Evolutionary conservation across 2,888 invertebrate genomes (phyloP), one percentile per base, ranked within the genome.

Genomic region (Melieria omissa): DNA sequence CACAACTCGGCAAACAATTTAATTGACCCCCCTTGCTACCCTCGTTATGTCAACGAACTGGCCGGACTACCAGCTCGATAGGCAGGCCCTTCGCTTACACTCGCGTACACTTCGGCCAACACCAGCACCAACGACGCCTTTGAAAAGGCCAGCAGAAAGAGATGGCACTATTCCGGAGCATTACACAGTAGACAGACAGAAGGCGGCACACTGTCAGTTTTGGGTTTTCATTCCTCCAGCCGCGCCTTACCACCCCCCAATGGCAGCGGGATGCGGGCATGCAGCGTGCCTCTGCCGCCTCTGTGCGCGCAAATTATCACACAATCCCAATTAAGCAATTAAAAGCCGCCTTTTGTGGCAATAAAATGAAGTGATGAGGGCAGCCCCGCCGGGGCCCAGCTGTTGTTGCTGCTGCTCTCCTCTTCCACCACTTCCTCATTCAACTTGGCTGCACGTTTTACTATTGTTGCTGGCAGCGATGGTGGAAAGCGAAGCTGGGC

Each of bases 261-360:
- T 29, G 29, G 29, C 29, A 29, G 29, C 29, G 29, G 29, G 29
- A 29, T 29, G 29, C 29, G 29, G 3, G 29, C 29, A 29, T 29
- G 29, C 29, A 29, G 29, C 29, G 29, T 29, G 1, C 29, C 29
- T 29, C 29, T 29, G 29, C 29, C 29, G 29, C 29, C 29, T 29
- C 29, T 1, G 29, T 29, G 75, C 73, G 64, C 74, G 77, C 74
- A 76, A 82, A 77, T 78, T 78, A 78, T 73, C 76, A 75, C 73
- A 73, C 73, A 74, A 79, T 82, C 77, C 79, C 84, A 83, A 84
- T 84, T 84, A 83, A 81, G 84, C 85, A 84, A 84, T 84, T 85
- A 84, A 83, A 83, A 82, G 78, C 77, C 73, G 75, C 72, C 65
- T 75, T 75, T 75, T 75, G 73, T 75, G 76, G 75, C 66, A 73